These are phyloP conservation scores for Ia io DNA, from an alignment of 2,113 vertebrate genomes.

Conservation along the genomic window DNA sequence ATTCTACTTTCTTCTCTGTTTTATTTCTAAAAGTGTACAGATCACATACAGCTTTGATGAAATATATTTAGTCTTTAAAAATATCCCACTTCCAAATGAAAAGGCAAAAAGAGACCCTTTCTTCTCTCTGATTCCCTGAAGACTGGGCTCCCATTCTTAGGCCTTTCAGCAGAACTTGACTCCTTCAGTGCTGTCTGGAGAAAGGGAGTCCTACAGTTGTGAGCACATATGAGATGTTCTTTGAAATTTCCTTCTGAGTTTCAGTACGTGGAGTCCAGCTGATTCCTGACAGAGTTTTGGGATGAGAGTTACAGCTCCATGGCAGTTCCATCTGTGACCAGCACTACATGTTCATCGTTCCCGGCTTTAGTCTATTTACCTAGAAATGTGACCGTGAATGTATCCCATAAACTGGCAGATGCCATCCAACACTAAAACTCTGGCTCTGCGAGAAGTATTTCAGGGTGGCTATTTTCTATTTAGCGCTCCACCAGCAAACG, in stretches of 20 bases:
- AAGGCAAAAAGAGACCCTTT: neutral
- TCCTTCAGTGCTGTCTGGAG: neutral
- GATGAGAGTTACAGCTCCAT: neutral
- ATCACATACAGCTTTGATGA: neutral
- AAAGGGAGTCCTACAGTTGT: neutral
- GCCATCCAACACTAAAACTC: neutral
- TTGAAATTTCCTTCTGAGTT: neutral
- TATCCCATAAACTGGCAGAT: neutral
- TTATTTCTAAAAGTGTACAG: neutral
- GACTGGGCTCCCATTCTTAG: neutral
- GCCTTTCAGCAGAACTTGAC: neutral
- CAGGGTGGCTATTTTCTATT: neutral
- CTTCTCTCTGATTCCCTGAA: neutral
- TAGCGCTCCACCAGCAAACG: neutral
- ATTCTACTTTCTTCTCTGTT: neutral
- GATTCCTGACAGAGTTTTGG: neutral
- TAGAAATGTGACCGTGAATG: neutral
- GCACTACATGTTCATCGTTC: rapidly evolving
- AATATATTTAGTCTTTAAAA: neutral
- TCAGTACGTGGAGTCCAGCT: neutral
- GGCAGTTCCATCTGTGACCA: neutral
- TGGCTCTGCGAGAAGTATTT: neutral
- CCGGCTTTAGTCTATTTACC: neutral
- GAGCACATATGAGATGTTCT: neutral
- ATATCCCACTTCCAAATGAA: neutral